Evolutionary conservation across 2,888 invertebrate genomes (phyloP).

Genomic region (Andrena fulva): DNA sequence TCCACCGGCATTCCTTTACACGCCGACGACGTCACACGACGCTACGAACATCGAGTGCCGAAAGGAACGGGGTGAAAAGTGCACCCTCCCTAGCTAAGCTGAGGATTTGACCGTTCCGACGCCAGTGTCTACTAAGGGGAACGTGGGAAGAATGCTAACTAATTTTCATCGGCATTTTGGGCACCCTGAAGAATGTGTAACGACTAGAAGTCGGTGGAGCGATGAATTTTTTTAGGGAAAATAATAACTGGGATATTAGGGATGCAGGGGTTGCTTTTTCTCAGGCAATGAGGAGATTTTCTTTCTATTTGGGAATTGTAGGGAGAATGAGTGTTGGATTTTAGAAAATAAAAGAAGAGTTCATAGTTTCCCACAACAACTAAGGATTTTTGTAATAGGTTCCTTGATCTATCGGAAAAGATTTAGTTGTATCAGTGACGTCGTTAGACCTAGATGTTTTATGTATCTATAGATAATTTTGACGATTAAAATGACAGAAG

Average conservation of each 20-base stretch:
- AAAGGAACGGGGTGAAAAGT: constrained; percentile 18
- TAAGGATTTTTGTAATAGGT: too few relatives aligned
- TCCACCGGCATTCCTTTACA: constrained; percentile 62
- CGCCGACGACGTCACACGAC: constrained; percentile 32
- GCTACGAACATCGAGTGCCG: constrained; percentile 29
- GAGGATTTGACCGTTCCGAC: constrained; percentile 15
- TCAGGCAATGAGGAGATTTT: too few relatives aligned
- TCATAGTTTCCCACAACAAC: too few relatives aligned
- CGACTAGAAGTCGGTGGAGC: not conserved
- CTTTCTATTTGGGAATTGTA: too few relatives aligned
- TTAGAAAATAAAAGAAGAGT: too few relatives aligned
- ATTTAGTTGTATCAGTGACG: too few relatives aligned
- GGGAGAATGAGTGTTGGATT: too few relatives aligned
- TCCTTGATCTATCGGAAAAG: too few relatives aligned
- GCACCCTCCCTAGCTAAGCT: not conserved
- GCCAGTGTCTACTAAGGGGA: not conserved
- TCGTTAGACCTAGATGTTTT: too few relatives aligned
- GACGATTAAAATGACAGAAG: too few relatives aligned
- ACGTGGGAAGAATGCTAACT: not conserved
- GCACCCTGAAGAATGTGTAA: not conserved
- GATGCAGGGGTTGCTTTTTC: not conserved
- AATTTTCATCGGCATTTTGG: not conserved
- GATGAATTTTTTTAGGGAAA: constrained; percentile 1
- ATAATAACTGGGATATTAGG: not conserved
- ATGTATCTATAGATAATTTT: too few relatives aligned